Evolutionary conservation across 2,888 invertebrate genomes (phyloP), one percentile per base, ranked within the genome.

Genomic region (Lysandra bellargus): DNA sequence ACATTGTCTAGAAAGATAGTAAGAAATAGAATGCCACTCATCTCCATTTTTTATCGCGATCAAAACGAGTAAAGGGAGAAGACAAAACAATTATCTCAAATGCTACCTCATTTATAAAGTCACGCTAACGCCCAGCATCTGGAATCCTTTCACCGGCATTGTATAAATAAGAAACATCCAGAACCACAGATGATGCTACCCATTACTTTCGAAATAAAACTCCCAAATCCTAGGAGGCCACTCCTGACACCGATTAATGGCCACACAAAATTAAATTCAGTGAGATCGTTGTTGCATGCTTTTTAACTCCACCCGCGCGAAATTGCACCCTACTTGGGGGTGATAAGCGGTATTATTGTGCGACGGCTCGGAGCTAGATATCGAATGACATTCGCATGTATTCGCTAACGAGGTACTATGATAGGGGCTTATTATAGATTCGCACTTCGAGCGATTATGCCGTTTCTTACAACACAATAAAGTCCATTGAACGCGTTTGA

Each of bases 201-300:
- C 86, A 86, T 88, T 85, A 89, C 87, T 89, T 87, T 87, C 84
- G 87, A 88, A 89, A 88, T 92, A 90, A 91, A 92, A 91, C 87
- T 87, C 83, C 84, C 89, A 92, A 91, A 93, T 91, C 91, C 92
- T 88, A 40, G 81, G 85, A 86, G 87, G 88, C 89, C 87, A 88
- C 86, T 86, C 85, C 87, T 87, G 89, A 90, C 88, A 87, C 87
- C 90, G 89, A 91, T 93, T 91, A 92, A 93, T 92, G 92, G 76
- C 90, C 87, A 88, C 87, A 87, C 89, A 87, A 90, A 93, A 92
- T 93, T 91, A 91, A 92, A 92, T 90, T 91, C 90, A 88, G 88
- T 85, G 84, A 87, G 88, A 88, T 87, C 90, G 91, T 88, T 88
- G 89, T 86, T 88, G 88, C 89, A 91, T 89, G 88, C 83, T 86